Evolutionary conservation across 2,888 invertebrate genomes (phyloP), one percentile per base, ranked within the genome.

Genomic region (Drosophila atripex): DNA sequence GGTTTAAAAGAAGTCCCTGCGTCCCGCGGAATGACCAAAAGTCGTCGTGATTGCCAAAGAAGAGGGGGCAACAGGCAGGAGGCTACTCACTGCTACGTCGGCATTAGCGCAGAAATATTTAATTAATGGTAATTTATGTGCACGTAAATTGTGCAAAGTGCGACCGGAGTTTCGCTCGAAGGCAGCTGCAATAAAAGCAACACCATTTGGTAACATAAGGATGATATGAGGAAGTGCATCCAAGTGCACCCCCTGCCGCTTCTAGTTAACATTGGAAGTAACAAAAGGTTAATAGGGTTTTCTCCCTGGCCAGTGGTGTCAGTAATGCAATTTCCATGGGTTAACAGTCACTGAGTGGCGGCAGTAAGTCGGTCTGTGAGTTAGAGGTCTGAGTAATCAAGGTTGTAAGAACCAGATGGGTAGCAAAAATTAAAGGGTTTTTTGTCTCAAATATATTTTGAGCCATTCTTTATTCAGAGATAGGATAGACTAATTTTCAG

Each of bases 51-150:
- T 82, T 82, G 84, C 84, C 72, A 56, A 16, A 18, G 25, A 23
- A 12, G 25, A 38, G 18, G 32, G 21, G 47, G 49, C 23, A 50
- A 51, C 41, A 30, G 23, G 6, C n/a, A 12, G 39, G 12, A 28
- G 21, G 9, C 32, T 25, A 32, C 41, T 43, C 12, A 38, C 32
- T 32, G 23, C 35, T 52, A 38, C 18, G 39, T 53, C 66, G 73
- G 84, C 86, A 84, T 87, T 89, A 85, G 83, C 72, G 79, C 82
- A 82, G 76, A 90, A 90, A 90, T 80, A 80, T 90, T 90, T 90
- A 90, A 90, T 90, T 90, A 90, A 90, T 90, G 90, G 87, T 89
- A 90, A 90, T 90, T 90, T 90, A 90, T 90, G 90, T 83, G 87
- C 85, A 79, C 89, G 90, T 90, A 90, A 90, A 90, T 90, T 88